Conservation (phyloP, 2,888 invertebrate species). For the Catocala fraxini region DNA sequence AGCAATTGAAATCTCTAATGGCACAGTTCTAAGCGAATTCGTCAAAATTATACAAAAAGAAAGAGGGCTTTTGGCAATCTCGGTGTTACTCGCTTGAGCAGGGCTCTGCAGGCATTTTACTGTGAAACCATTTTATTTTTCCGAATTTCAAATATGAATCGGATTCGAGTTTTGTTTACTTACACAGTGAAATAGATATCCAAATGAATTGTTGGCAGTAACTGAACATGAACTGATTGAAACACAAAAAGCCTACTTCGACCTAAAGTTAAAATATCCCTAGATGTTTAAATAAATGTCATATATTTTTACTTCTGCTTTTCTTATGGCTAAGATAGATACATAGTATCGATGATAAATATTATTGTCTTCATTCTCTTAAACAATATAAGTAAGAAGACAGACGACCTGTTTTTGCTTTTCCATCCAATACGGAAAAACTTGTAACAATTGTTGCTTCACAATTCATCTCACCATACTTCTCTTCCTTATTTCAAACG, state of each 20-base stretch:
- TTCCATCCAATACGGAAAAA: constrained; percentile 22
- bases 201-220: background rate
- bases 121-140: constrained; percentile 43
- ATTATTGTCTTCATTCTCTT: background rate
- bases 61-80: constrained; percentile 41
- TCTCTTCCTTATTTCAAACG: constrained; percentile 32
- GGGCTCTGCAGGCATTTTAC: constrained; percentile 29
- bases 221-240: background rate
- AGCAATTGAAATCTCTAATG: constrained; percentile 46
- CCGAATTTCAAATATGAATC: constrained; percentile 25
- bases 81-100: constrained; percentile 45
- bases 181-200: background rate
- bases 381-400: background rate
- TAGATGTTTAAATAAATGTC: too few species aligned
- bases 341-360: too few species aligned
- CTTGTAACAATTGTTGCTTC: constrained; percentile 31
- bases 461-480: constrained; percentile 26
- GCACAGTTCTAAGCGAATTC: constrained; percentile 34
- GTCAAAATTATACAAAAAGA: constrained; percentile 48
- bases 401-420: constrained; percentile 2
- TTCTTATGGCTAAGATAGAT: too few species aligned
- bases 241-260: background rate
- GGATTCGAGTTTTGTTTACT: constrained; percentile 3
- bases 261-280: too few species aligned
- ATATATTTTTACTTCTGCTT: too few species aligned